These are phyloP conservation scores for Ceratotherium simum DNA, from an alignment of 2,113 vertebrate species.

Conservation along the genomic window DNA sequence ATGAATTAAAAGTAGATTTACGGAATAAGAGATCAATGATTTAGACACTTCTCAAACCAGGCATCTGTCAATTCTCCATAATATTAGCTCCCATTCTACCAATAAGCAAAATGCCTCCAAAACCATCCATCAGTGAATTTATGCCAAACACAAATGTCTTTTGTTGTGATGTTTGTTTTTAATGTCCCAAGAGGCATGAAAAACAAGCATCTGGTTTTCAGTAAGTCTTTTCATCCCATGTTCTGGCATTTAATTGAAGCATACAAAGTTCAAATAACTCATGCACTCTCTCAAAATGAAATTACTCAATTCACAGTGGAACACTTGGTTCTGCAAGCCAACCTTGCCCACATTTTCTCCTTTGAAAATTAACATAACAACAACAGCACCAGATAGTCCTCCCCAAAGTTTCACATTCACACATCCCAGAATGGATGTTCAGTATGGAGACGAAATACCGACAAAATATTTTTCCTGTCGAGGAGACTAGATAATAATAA, in stretches of 20 bases:
- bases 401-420: neutral
- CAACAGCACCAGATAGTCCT: neutral
- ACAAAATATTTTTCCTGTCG: neutral
- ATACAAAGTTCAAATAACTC: constrained; percentile 62
- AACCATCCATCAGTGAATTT: neutral
- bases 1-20: constrained; percentile 21
- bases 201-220: constrained; percentile 76
- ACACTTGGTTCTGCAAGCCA: constrained; percentile 42
- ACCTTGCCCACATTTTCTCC: neutral
- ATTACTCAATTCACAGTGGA: constrained; percentile 70
- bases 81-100: neutral
- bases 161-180: constrained; percentile 67
- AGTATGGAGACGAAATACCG: neutral
- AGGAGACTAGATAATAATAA: neutral
- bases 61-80: constrained; percentile 18
- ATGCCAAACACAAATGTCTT: constrained; percentile 51
- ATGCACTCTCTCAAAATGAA: constrained; percentile 65
- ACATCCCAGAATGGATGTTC: constrained; percentile 25
- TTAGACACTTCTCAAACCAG: constrained; percentile 8
- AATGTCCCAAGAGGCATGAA: constrained; percentile 12
- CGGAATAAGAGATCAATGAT: constrained; percentile 25
- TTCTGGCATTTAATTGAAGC: constrained; percentile 71
- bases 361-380: constrained; percentile 58
- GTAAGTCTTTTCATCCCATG: constrained; percentile 70
- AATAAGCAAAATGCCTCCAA: constrained; percentile 39